phyloP scores from a whole-genome alignment of 1,140 invertebrate genomes.

The Procambarus clarkii region DNA sequence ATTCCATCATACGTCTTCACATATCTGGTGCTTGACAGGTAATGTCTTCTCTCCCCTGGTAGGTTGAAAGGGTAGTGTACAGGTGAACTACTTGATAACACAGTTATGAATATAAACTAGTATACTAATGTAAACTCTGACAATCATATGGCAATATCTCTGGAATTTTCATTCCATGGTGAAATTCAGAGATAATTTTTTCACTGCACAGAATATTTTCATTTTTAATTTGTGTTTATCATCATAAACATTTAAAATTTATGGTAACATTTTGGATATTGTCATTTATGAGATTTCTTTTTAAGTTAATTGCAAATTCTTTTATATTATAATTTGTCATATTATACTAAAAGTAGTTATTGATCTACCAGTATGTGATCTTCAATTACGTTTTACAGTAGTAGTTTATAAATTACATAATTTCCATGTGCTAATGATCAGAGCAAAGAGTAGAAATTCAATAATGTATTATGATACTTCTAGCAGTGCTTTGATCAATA shows the following conservation, averaged over 20 bases:
- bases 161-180: background rate
- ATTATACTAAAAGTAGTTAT: too few relatives aligned
- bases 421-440: background rate
- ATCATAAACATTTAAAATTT: background rate
- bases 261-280: background rate
- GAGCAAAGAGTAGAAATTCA: background rate
- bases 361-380: too few relatives aligned
- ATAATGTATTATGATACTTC: background rate
- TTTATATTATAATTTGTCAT: too few relatives aligned
- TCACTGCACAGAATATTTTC: background rate
- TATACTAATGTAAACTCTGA: constrained; percentile 1
- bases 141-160: background rate
- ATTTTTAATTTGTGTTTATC: background rate
- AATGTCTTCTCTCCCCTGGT: constrained; percentile 18
- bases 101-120: background rate
- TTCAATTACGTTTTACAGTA: background rate
- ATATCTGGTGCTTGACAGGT: constrained; percentile 71
- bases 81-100: background rate
- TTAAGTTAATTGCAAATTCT: too few relatives aligned
- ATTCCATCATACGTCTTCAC: constrained; percentile 73
- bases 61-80: background rate
- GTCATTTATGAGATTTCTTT: background rate
- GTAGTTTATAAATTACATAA: background rate
- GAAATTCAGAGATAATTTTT: background rate
- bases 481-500: background rate